Percentiles rank a stretch among this genome's conserved stretches.
Conservation (phyloP, 2,888 invertebrate species). For the Ernsta delagoae region DNA sequence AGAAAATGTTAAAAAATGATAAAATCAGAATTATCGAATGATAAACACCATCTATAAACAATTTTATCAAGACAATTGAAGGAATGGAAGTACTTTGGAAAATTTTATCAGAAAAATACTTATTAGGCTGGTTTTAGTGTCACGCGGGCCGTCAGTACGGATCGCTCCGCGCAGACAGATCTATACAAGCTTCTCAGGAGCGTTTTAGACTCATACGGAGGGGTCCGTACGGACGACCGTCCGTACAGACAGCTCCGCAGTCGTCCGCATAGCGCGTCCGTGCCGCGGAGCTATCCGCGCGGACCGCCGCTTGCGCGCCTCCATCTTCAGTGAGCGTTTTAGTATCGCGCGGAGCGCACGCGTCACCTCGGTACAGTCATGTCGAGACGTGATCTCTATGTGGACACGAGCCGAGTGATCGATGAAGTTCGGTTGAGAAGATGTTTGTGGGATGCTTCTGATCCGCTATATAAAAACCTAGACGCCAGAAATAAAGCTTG, state of each 20-base stretch:
- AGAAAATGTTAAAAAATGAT: no score
- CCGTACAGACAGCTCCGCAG: conserved; percentile 36
- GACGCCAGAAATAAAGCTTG: conserved; percentile 29
- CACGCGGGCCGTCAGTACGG: conserved; percentile 15
- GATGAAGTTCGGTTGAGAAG: conserved; percentile 34
- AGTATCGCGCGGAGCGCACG: conserved; percentile 42
- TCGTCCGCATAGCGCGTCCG: conserved; percentile 42
- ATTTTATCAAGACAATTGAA: no score
- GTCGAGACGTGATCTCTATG: conserved; percentile 36
- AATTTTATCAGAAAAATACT: no score
- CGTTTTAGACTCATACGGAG: conserved; percentile 38
- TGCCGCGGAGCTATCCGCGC: conserved; percentile 41
- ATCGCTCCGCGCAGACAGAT: conserved; percentile 6
- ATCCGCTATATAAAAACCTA: conserved; percentile 27
- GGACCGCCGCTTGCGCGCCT: conserved; percentile 41
- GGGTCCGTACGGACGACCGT: conserved; percentile 37
- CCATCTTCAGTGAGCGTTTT: conserved; percentile 44
- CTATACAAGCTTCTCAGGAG: conserved; percentile 22
- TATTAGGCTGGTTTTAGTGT: conserved; percentile 29
- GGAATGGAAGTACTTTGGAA: no score
- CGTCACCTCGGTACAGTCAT: conserved; percentile 42
- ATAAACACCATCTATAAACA: no score
- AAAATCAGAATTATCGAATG: no score
- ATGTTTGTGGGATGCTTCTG: conserved; percentile 21
- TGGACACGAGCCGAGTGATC: conserved; percentile 25